Evolutionary conservation across 2,888 invertebrate genomes (phyloP).

Genomic region (Flexamia atlantica): DNA sequence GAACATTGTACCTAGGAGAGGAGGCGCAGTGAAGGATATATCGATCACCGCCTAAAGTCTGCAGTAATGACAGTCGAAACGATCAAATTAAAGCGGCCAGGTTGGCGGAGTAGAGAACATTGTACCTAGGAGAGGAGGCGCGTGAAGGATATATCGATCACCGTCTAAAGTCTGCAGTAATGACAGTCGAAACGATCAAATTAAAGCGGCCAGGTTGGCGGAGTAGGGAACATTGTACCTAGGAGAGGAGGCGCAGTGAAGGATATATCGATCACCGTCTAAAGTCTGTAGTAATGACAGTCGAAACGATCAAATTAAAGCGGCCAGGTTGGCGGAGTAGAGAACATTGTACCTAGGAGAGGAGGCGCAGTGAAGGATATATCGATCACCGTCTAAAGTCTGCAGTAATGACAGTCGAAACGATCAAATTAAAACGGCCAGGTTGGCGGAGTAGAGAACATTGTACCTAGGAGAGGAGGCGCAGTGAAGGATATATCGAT

Average conservation of each 20-base stretch:
- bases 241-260: background rate
- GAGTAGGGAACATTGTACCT: slow-evolving; percentile 7
- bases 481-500: slow-evolving; percentile 17
- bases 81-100: slow-evolving; percentile 6
- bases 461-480: background rate
- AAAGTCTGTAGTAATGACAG: slow-evolving; percentile 21
- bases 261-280: slow-evolving; percentile 7
- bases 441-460: slow-evolving; percentile 8
- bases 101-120: slow-evolving; percentile 5
- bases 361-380: background rate
- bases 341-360: background rate
- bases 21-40: background rate
- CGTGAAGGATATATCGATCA: slow-evolving; percentile 17
- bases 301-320: slow-evolving; percentile 4
- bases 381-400: slow-evolving; percentile 31
- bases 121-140: background rate
- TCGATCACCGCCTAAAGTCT: slow-evolving; percentile 8
- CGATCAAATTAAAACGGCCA: slow-evolving; percentile 27
- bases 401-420: slow-evolving; percentile 31
- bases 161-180: slow-evolving; percentile 23
- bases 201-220: slow-evolving; percentile 6
- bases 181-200: slow-evolving; percentile 18
- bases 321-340: background rate
- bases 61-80: slow-evolving; percentile 19
- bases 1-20: background rate